These are phyloP conservation scores for Ploceus nigricollis DNA, from an alignment of 2,113 vertebrate genomes.

Conservation along the genomic window DNA sequence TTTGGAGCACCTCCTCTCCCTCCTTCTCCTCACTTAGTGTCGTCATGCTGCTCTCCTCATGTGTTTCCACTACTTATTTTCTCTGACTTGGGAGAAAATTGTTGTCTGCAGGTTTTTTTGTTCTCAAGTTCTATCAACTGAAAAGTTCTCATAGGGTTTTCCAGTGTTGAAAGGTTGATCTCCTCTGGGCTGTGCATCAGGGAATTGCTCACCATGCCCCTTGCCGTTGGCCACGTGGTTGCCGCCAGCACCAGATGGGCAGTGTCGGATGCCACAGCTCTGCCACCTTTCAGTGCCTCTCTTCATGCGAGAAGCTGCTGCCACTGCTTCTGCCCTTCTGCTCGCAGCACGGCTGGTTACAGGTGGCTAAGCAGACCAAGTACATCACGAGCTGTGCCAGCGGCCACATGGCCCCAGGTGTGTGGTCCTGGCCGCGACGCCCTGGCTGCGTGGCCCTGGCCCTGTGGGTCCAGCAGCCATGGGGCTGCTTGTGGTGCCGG, in stretches of 20 bases:
- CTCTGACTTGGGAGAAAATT: neutral
- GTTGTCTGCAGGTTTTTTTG: neutral
- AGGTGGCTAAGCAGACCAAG: no score
- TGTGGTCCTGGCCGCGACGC: accelerated
- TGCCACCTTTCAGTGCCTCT: neutral
- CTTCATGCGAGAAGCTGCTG: neutral
- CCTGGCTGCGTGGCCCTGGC: neutral
- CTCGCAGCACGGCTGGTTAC: no score
- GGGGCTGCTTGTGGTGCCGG: accelerated
- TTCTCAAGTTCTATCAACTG: neutral
- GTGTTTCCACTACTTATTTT: neutral
- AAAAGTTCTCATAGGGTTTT: neutral
- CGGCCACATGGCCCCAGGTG: accelerated
- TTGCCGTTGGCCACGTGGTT: neutral
- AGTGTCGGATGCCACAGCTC: accelerated
- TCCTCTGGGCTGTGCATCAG: no score
- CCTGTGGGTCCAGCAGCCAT: accelerated
- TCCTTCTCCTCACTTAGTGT: neutral
- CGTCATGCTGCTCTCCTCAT: neutral
- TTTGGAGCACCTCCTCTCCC: neutral
- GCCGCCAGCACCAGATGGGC: no score
- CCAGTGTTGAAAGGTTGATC: neutral
- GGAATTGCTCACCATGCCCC: neutral
- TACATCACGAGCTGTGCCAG: neutral
- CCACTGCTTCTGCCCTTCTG: neutral